Base-by-base conservation (phyloP, 2,113 vertebrate genomes). In the Choloepus hoffmanni region DNA sequence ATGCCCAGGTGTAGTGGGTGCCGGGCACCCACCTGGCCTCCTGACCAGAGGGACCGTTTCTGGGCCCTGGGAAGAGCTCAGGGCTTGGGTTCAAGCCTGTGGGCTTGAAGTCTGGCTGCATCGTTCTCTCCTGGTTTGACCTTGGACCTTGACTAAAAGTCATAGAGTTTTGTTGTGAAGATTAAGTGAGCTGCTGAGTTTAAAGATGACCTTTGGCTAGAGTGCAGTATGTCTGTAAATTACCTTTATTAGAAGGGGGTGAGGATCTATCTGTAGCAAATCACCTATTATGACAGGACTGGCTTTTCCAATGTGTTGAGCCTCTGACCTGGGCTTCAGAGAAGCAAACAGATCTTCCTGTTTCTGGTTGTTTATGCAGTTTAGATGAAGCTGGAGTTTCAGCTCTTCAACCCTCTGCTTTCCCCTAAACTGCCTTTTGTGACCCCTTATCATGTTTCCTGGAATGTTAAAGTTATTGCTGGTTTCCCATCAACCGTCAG, bases 381-480 rank as follows among this genome's bases (percentile, higher is more conserved):
- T 40, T 70, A 68, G 53, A 45, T 3, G 26, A 19, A 79, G 72
- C 53, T 53, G 3, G 23, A 67, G 55, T 82, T 84, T 50, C 19
- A 62, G 55, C 70, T 43, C 33, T 83, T 68, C 30, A 60, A 33
- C 50, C 55, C 70, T 92, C 85, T 40, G 26, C 28, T 92, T 85
- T 67, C 43, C 78, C 65, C 73, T 74, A 14, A 36, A 28, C 67
- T 72, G 88, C 86, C 58, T 26, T 26, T 16, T 67, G 50, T 53
- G 74, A 48, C 43, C 36, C 82, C 74, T 93, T 60, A 62, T 90
- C 58, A 85, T 36, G 23, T 90, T 74, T 91, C 68, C 95, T 89
- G 62, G 28, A 79, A 12, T 55, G 58, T 77, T 85, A 33, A 85
- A 65, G 55, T 77, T 76, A 63, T 12, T 90, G 55, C 28, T 73